Percentiles rank a stretch among this genome's conserved stretches.
Conservation (phyloP, 2,113 vertebrate genomes). For the Otolemur garnettii region DNA sequence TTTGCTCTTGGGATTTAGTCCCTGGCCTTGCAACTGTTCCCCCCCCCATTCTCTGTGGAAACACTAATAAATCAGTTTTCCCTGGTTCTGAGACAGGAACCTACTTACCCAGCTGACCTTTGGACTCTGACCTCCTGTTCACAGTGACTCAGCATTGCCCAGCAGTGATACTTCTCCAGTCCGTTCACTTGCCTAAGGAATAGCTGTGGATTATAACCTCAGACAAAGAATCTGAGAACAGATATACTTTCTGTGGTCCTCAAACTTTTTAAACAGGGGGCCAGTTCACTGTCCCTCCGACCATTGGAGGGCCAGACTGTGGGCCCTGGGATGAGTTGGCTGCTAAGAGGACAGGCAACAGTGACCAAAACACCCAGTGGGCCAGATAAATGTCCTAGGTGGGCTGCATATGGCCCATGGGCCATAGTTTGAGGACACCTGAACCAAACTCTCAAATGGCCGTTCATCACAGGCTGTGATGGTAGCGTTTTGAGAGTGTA, state of each 20-base stretch:
- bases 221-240: neutral
- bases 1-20: neutral
- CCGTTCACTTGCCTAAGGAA: neutral
- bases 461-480: neutral
- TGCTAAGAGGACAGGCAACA: too few relatives aligned
- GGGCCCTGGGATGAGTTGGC: too few relatives aligned
- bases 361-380: too few relatives aligned
- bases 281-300: too few relatives aligned
- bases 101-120: neutral
- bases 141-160: neutral
- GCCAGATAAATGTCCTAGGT: too few relatives aligned
- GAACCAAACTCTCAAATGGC: neutral
- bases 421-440: too few relatives aligned
- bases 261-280: too few relatives aligned
- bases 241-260: neutral
- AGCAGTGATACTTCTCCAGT: neutral
- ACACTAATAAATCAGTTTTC: neutral
- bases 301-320: too few relatives aligned
- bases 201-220: neutral
- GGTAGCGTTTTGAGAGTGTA: neutral
- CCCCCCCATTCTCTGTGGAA: neutral
- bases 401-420: too few relatives aligned
- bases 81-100: rapidly evolving
- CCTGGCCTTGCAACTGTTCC: neutral
- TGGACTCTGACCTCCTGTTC: neutral